Evolutionary conservation across 2,797 vertebrate genomes (phyloP).

Genomic region (Agapornis canus): DNA sequence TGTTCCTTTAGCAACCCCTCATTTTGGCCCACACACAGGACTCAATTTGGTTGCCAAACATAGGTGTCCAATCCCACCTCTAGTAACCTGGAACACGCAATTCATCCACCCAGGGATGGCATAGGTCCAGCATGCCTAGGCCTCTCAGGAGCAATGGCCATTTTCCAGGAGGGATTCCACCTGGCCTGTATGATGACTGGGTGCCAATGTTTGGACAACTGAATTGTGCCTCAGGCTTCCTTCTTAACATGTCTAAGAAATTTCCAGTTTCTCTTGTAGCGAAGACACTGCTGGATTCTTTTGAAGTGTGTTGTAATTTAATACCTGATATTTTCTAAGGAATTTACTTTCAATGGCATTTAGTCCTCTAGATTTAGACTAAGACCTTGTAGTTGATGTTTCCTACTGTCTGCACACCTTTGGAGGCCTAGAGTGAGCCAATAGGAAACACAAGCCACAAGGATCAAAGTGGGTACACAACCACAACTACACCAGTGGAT

Average conservation of each 20-base stretch:
- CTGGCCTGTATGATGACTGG: background rate
- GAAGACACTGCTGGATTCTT: background rate
- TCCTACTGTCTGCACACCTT: background rate
- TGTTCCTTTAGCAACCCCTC: background rate
- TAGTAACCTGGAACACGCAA: background rate
- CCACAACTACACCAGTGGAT: background rate
- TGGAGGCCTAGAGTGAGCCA: background rate
- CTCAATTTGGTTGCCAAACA: background rate
- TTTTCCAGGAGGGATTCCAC: background rate
- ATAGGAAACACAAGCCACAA: background rate
- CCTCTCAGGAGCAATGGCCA: background rate
- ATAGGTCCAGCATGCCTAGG: background rate
- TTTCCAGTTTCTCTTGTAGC: background rate
- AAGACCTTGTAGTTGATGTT: background rate
- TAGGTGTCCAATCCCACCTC: background rate
- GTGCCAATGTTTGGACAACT: background rate
- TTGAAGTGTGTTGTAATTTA: background rate
- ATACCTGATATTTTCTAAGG: background rate
- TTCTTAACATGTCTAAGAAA: background rate
- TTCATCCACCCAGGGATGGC: too few relatives aligned
- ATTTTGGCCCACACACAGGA: background rate
- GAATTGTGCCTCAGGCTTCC: background rate
- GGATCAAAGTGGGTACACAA: background rate
- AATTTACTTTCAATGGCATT: constrained; percentile 2
- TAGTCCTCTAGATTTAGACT: background rate